Evolutionary conservation across 2,888 invertebrate species (phyloP).

Genomic region (Eupithecia pulchellata): DNA sequence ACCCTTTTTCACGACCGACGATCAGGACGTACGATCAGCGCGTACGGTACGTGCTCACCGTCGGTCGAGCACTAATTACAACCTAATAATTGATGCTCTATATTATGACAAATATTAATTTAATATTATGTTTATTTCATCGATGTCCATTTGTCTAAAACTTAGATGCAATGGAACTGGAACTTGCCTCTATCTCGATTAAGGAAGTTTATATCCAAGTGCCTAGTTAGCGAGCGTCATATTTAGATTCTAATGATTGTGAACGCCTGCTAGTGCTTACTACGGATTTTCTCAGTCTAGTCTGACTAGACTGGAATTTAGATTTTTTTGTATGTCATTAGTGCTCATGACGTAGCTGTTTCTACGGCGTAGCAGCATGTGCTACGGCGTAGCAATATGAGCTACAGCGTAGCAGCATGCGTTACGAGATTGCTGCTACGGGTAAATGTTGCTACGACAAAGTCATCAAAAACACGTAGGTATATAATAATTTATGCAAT

Average conservation of each 20-base stretch:
- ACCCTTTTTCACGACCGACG: too few relatives aligned
- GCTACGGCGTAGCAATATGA: neutral
- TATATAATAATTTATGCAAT: too few relatives aligned
- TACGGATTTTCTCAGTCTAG: neutral
- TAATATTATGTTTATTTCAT: too few relatives aligned
- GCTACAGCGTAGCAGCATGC: neutral
- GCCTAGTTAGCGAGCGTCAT: conserved; percentile 22
- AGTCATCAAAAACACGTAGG: too few relatives aligned
- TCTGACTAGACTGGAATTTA: neutral
- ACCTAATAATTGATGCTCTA: neutral
- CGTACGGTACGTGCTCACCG: too few relatives aligned
- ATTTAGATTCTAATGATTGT: conserved; percentile 1
- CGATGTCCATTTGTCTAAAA: conserved; percentile 17
- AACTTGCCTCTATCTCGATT: conserved; percentile 33
- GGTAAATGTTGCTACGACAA: neutral
- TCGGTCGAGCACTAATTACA: too few relatives aligned
- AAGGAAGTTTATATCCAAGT: conserved; percentile 28
- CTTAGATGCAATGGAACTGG: conserved; percentile 12
- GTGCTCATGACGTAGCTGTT: neutral
- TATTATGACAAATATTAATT: neutral
- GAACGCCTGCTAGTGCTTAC: neutral
- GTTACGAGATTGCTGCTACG: too few relatives aligned
- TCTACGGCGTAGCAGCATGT: neutral
- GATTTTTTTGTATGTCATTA: neutral
- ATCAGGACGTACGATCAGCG: too few relatives aligned